These are phyloP conservation scores for Neomorphus geoffroyi DNA, from an alignment of 2,797 vertebrate species.

Conservation along the genomic window DNA sequence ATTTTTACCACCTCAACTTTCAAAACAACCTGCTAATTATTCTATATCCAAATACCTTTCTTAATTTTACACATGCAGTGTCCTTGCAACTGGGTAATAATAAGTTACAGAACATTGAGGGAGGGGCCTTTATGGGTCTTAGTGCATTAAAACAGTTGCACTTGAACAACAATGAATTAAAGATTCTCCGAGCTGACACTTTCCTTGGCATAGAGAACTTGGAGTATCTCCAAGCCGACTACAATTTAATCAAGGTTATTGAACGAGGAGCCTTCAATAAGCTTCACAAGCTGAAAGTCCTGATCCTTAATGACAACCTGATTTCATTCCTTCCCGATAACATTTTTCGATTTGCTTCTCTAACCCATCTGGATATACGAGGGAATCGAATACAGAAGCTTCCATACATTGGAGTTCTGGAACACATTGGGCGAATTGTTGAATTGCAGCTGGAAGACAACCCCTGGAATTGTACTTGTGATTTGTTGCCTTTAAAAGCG, in stretches of 20 bases:
- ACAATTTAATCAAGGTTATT: constrained; percentile 99
- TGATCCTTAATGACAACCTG: constrained; percentile 98
- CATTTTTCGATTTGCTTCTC: constrained; percentile 97
- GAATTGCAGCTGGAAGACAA: constrained; percentile 98
- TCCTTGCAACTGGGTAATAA: constrained; percentile 98
- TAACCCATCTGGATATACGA: constrained; percentile 98
- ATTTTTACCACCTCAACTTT: constrained; percentile 97
- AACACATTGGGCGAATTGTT: constrained; percentile 96
- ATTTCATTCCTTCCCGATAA: constrained; percentile 95
- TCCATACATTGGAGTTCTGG: constrained; percentile 95
- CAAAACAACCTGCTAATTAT: constrained; percentile 97
- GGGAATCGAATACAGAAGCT: constrained; percentile 98
- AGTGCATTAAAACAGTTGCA: constrained; percentile 96
- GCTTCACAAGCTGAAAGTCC: constrained; percentile 96
- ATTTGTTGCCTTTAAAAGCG: constrained; percentile 94
- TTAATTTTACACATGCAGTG: constrained; percentile 96
- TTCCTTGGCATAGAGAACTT: constrained; percentile 98
- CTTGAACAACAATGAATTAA: constrained; percentile 98
- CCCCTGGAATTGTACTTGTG: constrained; percentile 99
- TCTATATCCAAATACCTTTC: constrained; percentile 95
- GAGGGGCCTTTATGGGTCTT: constrained; percentile 95
- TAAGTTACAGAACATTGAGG: constrained; percentile 97
- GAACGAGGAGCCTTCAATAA: constrained; percentile 99
- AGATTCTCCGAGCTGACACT: constrained; percentile 94
- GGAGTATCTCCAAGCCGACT: constrained; percentile 99